Conservation (phyloP, 2,113 vertebrate species). For the Mesocricetus auratus region DNA sequence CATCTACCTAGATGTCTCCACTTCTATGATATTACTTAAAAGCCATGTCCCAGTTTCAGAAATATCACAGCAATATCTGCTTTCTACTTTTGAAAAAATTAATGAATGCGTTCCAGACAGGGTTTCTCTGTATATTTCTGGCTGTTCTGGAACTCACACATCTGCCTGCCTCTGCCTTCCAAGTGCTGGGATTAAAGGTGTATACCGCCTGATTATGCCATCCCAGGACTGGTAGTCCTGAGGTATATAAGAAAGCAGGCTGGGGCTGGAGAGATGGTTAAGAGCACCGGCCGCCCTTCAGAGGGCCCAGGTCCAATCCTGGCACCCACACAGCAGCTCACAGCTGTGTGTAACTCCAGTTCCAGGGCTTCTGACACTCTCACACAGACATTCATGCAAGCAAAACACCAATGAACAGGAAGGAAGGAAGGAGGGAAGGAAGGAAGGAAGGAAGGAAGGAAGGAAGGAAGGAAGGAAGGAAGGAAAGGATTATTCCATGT, state of each 20-base stretch:
- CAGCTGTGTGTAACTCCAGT: background rate
- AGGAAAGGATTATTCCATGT: background rate
- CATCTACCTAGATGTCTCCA: conserved; percentile 3
- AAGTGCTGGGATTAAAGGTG: background rate
- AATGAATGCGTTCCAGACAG: background rate
- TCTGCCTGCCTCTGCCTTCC: background rate
- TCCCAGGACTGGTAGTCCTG: background rate
- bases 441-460: too few relatives aligned
- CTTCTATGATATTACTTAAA: conserved; percentile 7
- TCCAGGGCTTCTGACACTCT: background rate
- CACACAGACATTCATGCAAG: background rate
- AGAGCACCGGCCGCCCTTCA: background rate
- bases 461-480: too few relatives aligned
- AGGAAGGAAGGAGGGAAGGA: too few relatives aligned
- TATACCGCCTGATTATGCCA: background rate
- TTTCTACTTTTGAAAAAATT: conserved; percentile 17
- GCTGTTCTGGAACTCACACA: background rate
- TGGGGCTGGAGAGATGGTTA: background rate
- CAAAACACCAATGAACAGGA: background rate
- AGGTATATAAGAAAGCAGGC: background rate
- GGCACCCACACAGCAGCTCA: background rate
- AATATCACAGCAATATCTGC: background rate
- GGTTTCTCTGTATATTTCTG: background rate
- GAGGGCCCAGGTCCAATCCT: background rate
- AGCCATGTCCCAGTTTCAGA: background rate